These are phyloP conservation scores for Brotula barbata DNA, from an alignment of 2,797 vertebrate genomes.

Conservation along the genomic window DNA sequence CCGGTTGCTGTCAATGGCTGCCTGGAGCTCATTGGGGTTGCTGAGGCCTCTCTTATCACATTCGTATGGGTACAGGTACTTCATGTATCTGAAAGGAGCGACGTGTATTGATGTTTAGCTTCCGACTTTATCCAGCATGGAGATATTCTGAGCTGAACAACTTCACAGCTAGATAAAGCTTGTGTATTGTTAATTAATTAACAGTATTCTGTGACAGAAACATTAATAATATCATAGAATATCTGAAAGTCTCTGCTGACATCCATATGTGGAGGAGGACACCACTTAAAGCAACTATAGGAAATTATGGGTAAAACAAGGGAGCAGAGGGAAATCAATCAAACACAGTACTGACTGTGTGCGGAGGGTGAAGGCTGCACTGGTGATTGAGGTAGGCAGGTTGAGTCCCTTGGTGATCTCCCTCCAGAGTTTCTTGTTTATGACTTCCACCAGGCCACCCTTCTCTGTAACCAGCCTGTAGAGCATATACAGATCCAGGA, in stretches of 20 bases:
- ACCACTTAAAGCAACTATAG: too few relatives aligned
- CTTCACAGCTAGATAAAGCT: too few relatives aligned
- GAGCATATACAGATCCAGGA: constrained; percentile 95
- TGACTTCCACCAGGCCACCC: constrained; percentile 95
- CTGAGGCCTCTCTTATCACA: constrained; percentile 94
- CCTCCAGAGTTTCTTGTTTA: constrained; percentile 98
- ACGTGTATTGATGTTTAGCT: background rate
- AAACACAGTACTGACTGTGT: constrained; percentile 93
- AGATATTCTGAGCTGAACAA: too few relatives aligned
- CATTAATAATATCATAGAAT: too few relatives aligned
- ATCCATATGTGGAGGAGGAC: too few relatives aligned
- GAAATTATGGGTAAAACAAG: too few relatives aligned
- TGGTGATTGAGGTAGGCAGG: constrained; percentile 98
- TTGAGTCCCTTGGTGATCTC: constrained; percentile 98
- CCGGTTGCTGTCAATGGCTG: constrained; percentile 95
- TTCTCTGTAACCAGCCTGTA: constrained; percentile 97
- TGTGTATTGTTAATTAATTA: too few relatives aligned
- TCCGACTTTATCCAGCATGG: background rate
- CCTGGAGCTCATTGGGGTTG: constrained; percentile 96
- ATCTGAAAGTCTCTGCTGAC: too few relatives aligned
- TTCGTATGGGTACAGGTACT: constrained; percentile 97
- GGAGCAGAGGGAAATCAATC: too few relatives aligned
- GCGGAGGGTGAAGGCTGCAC: constrained; percentile 95
- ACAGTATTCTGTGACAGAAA: too few relatives aligned
- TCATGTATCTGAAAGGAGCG: constrained; percentile 89